These are phyloP conservation scores for Drosophila bocki DNA, from an alignment of 1,140 invertebrate species.

Conservation along the genomic window DNA sequence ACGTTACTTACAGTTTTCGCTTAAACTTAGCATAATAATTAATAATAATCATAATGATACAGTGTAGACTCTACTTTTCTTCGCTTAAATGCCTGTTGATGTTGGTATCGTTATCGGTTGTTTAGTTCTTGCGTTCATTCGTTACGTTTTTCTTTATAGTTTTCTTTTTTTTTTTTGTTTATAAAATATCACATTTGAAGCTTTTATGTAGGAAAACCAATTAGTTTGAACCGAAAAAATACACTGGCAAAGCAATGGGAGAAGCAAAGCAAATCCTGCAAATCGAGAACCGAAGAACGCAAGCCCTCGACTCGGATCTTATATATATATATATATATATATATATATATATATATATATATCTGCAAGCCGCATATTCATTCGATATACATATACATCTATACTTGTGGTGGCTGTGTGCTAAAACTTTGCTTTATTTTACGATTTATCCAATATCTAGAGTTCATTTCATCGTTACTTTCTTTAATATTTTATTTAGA, in stretches of 20 bases:
- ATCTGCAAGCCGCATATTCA: neutral
- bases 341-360: constrained; percentile 4
- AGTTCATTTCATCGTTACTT: constrained; percentile 41
- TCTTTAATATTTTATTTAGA: constrained; percentile 71
- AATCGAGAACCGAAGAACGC: constrained; percentile 40
- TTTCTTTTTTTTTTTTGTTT: constrained; percentile 56
- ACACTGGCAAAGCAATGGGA: constrained; percentile 18
- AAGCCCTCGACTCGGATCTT: constrained; percentile 17
- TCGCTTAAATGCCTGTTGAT: constrained; percentile 39
- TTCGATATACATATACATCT: constrained; percentile 37
- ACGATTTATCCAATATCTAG: constrained; percentile 54
- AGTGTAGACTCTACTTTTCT: constrained; percentile 41
- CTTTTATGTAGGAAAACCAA: constrained; percentile 63
- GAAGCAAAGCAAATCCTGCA: constrained; percentile 46
- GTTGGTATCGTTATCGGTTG: constrained; percentile 26
- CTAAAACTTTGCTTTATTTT: constrained; percentile 52
- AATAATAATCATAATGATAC: constrained; percentile 75
- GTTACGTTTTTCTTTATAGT: constrained; percentile 27
- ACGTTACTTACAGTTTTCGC: constrained; percentile 76
- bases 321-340: neutral
- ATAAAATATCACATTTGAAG: constrained; percentile 85
- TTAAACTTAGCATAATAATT: constrained; percentile 76
- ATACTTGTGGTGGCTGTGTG: constrained; percentile 39
- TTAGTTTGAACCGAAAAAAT: constrained; percentile 43
- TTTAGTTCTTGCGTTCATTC: constrained; percentile 51